Conservation (phyloP, 2,113 vertebrate species). For the Nothobranchius kuhntae region DNA sequence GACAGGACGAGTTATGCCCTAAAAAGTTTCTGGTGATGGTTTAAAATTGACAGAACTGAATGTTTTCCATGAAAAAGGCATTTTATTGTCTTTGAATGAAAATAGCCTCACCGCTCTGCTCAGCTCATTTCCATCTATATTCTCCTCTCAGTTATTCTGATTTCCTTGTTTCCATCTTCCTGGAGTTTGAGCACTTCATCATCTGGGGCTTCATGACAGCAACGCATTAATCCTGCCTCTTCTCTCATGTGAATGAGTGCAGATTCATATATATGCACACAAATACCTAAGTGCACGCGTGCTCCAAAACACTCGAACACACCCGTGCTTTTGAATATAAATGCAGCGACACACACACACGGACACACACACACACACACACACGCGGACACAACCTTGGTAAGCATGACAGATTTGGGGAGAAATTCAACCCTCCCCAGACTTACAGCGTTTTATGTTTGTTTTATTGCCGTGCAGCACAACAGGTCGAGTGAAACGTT, state of each 20-base stretch:
- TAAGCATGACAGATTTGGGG: conserved; percentile 35
- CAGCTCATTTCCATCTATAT: conserved; percentile 31
- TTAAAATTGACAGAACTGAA: background rate
- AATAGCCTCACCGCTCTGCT: background rate
- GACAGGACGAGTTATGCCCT: background rate
- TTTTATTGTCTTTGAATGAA: background rate
- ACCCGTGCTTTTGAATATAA: background rate
- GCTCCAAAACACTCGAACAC: background rate
- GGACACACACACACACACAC: too few relatives aligned
- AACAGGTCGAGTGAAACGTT: conserved; percentile 29
- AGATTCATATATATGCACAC: conserved; percentile 5
- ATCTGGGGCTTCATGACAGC: conserved; percentile 64
- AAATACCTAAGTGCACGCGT: background rate
- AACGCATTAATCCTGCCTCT: conserved; percentile 63
- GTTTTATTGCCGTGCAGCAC: conserved; percentile 35
- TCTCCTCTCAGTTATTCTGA: conserved; percentile 19
- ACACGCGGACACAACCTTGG: conserved; percentile 3
- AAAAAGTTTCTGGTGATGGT: background rate
- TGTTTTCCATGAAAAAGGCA: conserved; percentile 1
- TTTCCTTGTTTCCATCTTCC: conserved; percentile 49
- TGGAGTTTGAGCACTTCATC: conserved; percentile 71
- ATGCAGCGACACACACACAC: background rate
- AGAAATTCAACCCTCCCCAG: conserved; percentile 35
- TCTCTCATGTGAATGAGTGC: conserved; percentile 4
- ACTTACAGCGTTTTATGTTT: conserved; percentile 28